These are phyloP conservation scores for Anneissia japonica DNA, from an alignment of 35 echinoderm and acorn worm genomes.

Conservation along the genomic window DNA sequence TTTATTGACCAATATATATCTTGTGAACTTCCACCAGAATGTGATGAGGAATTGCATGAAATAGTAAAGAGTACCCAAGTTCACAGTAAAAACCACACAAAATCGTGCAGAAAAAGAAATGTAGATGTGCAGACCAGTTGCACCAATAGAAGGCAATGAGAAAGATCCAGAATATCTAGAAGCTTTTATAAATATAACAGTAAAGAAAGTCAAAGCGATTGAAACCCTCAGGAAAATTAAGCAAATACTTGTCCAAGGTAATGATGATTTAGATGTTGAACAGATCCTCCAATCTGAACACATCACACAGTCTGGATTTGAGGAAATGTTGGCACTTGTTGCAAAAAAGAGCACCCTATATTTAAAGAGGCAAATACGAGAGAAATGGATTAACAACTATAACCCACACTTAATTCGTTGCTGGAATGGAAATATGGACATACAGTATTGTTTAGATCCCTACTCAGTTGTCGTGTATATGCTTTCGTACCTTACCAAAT, in stretches of 20 bases:
- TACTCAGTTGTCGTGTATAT: slow-evolving; percentile 50
- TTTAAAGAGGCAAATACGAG: slow-evolving; percentile 27
- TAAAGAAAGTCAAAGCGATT: too few species aligned
- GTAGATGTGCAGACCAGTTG: slow-evolving; percentile 17
- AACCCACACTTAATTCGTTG: background rate
- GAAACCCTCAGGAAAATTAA: slow-evolving; percentile 1
- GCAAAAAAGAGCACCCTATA: slow-evolving; percentile 9
- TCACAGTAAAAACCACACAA: slow-evolving; percentile 43
- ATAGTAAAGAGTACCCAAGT: background rate
- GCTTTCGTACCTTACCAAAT: slow-evolving; percentile 17
- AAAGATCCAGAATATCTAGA: background rate
- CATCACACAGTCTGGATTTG: slow-evolving; percentile 1
- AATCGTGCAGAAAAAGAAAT: slow-evolving; percentile 43
- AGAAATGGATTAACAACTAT: slow-evolving; percentile 37
- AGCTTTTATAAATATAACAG: too few species aligned
- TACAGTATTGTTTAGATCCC: slow-evolving; percentile 36
- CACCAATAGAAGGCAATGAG: slow-evolving; percentile 1
- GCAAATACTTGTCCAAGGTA: slow-evolving; percentile 8
- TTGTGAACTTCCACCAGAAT: background rate
- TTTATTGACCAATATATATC: slow-evolving; percentile 48
- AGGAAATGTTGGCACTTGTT: background rate
- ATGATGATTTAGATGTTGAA: background rate
- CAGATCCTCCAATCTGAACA: slow-evolving; percentile 12
- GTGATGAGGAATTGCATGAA: slow-evolving; percentile 14
- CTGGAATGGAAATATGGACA: slow-evolving; percentile 56